Conservation (phyloP, 2,113 vertebrate genomes). For the Zosterops japonicus region DNA sequence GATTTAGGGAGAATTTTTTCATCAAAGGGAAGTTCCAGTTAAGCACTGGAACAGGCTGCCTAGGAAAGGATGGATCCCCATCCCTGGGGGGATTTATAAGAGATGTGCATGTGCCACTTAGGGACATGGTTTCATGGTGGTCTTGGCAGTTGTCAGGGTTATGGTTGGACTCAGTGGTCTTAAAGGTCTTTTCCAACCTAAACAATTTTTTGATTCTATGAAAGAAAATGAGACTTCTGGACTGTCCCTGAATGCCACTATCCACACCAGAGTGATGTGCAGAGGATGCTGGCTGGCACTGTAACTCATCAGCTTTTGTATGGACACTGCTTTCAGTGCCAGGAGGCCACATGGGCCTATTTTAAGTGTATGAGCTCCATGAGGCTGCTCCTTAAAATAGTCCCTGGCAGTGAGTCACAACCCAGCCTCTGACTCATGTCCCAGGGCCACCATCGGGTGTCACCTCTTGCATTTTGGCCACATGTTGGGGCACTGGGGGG, state of each 20-base stretch:
- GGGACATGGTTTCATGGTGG: background rate
- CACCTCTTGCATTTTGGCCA: background rate
- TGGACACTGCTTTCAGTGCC: background rate
- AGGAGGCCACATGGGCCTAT: background rate
- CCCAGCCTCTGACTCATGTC: background rate
- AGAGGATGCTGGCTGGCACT: background rate
- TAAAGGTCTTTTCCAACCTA: background rate
- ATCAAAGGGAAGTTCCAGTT: background rate
- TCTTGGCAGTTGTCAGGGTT: background rate
- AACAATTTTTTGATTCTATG: background rate
- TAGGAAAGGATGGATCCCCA: background rate
- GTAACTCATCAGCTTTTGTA: background rate
- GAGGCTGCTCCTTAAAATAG: slow-evolving; percentile 30
- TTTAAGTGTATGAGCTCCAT: background rate
- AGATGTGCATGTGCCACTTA: background rate
- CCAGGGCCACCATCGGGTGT: background rate
- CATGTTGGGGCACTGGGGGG: accelerated
- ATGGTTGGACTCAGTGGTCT: background rate
- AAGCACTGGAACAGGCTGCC: background rate
- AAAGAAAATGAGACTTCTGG: background rate
- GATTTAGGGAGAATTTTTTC: background rate
- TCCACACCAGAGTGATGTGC: background rate
- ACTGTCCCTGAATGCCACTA: background rate
- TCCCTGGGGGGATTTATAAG: background rate
- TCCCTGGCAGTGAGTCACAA: background rate